Evolutionary conservation across 2,888 invertebrate genomes (phyloP).

Genomic region (Muschampia plurimacula): DNA sequence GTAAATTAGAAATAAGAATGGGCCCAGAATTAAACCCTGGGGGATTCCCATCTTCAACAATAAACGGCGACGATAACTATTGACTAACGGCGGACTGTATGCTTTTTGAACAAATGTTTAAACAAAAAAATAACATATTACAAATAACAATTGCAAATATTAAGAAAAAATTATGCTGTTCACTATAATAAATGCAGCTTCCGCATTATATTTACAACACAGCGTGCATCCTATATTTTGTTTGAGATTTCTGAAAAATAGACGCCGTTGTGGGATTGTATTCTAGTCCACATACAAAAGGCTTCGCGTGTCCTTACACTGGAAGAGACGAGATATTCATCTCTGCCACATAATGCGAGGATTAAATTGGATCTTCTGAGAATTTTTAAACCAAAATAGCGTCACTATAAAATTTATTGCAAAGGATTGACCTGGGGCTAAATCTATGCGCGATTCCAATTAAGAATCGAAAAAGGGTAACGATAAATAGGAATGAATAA

Average conservation of each 20-base stretch:
- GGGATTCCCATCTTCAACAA: no score
- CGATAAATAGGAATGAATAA: constrained; percentile 15
- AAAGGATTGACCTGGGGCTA: constrained; percentile 58
- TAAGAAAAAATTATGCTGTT: not conserved
- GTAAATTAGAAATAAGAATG: no score
- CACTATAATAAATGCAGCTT: not conserved
- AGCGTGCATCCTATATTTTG: constrained; percentile 8
- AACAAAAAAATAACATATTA: not conserved
- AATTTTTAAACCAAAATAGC: constrained; percentile 53
- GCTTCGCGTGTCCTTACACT: constrained; percentile 29
- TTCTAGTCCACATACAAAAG: constrained; percentile 21
- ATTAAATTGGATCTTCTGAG: constrained; percentile 78
- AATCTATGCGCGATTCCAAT: constrained; percentile 24
- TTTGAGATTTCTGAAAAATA: constrained; percentile 17
- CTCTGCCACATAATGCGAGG: constrained; percentile 69
- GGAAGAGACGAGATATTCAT: constrained; percentile 44
- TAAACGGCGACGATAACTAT: no score
- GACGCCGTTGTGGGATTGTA: not conserved
- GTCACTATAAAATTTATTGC: constrained; percentile 77
- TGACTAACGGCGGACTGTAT: no score
- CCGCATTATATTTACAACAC: not conserved
- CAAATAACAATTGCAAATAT: not conserved
- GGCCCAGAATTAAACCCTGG: no score
- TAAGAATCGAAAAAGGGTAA: constrained; percentile 19
- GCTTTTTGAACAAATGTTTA: no score